Conservation (phyloP, 2,888 invertebrate species). For the Andrena praecox region DNA sequence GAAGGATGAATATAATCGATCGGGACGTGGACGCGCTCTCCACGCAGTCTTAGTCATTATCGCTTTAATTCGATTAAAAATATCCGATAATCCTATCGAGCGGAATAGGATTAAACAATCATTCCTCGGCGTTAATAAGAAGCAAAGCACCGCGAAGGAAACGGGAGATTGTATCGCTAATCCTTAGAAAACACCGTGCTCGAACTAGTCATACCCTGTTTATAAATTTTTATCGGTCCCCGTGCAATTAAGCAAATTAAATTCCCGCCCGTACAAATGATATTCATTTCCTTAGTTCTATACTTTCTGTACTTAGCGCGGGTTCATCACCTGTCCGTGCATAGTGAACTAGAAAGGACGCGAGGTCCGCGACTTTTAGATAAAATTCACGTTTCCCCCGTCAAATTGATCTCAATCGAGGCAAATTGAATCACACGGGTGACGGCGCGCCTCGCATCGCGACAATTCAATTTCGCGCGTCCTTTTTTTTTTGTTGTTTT, state of each 20-base stretch:
- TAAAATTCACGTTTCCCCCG: conserved; percentile 16
- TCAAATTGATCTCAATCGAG: conserved; percentile 38
- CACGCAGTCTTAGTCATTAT: conserved; percentile 50
- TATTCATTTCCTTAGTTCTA: not conserved
- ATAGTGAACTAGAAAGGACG: not conserved
- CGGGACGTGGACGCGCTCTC: conserved; percentile 12
- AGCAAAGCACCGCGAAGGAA: conserved; percentile 40
- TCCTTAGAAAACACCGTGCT: conserved; percentile 17
- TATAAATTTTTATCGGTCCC: conserved; percentile 23
- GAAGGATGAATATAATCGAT: conserved; percentile 14
- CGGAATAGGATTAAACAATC: conserved; percentile 59
- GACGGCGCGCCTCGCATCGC: conserved; percentile 11
- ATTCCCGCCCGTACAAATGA: not conserved
- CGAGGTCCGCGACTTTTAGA: not conserved
- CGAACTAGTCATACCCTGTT: conserved; percentile 25
- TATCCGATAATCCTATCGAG: conserved; percentile 63
- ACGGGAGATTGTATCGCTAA: conserved; percentile 44
- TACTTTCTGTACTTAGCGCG: not conserved
- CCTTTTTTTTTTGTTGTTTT: conserved; percentile 10
- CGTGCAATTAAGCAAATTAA: conserved; percentile 38
- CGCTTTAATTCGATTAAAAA: conserved; percentile 69
- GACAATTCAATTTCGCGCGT: conserved; percentile 29
- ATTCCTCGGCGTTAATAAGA: conserved; percentile 59
- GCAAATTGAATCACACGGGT: conserved; percentile 39
- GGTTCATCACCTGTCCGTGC: not conserved